These are phyloP conservation scores for Drusus annulatus DNA, from an alignment of 1,140 invertebrate species.

Conservation along the genomic window DNA sequence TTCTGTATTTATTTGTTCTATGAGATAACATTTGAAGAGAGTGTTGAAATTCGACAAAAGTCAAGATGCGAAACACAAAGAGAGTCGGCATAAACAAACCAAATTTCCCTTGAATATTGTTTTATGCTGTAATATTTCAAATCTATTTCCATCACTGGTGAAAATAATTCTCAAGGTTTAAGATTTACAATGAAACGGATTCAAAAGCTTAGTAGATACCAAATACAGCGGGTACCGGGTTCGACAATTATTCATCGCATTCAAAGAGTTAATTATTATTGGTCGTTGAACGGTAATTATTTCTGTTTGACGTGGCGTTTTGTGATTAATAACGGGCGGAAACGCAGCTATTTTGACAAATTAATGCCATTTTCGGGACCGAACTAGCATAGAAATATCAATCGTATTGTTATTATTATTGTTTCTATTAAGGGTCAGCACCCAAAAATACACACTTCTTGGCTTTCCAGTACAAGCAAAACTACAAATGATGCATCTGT, in stretches of 20 bases:
- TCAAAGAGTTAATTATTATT: constrained; percentile 28
- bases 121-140: too few species aligned
- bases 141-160: background rate
- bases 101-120: too few species aligned
- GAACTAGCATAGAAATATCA: background rate
- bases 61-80: too few species aligned
- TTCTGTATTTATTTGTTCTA: too few species aligned
- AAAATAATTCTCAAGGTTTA: background rate
- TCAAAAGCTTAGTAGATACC: background rate
- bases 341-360: constrained; percentile 6
- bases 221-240: background rate
- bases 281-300: constrained; percentile 17
- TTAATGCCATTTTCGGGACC: background rate
- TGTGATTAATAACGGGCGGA: background rate
- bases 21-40: too few species aligned
- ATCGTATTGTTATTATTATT: too few species aligned
- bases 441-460: too few species aligned
- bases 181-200: background rate
- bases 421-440: too few species aligned
- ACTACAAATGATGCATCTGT: too few species aligned
- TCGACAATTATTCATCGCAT: background rate
- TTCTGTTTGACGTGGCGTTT: constrained; percentile 17
- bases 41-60: too few species aligned
- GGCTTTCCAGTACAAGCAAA: too few species aligned
- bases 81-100: too few species aligned